Evolutionary conservation across 1,140 invertebrate species (phyloP).

Genomic region (Orchestia grillus): DNA sequence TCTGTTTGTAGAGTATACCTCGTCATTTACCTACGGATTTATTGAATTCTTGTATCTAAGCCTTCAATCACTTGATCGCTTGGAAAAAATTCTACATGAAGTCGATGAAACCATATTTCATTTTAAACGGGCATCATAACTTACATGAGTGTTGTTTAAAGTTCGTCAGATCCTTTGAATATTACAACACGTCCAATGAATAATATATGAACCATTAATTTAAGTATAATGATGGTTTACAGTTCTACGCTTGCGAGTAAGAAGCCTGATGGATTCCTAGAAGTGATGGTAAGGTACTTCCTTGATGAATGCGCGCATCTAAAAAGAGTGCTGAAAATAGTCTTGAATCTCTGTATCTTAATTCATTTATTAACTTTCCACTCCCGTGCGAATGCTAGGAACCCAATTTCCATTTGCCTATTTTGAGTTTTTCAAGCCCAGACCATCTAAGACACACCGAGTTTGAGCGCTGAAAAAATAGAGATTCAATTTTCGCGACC

Average conservation of each 20-base stretch:
- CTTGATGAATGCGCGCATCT: neutral
- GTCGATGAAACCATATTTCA: neutral
- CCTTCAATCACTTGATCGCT: neutral
- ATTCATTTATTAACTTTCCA: neutral
- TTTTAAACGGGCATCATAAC: neutral
- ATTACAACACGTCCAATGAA: neutral
- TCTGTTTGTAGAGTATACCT: no score
- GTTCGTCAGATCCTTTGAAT: neutral
- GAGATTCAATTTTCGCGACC: neutral
- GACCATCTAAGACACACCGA: neutral
- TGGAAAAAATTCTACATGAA: neutral
- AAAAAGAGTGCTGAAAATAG: neutral
- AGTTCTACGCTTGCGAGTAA: neutral
- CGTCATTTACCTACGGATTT: no score
- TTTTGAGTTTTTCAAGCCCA: neutral
- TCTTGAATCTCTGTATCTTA: neutral
- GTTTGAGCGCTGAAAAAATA: neutral
- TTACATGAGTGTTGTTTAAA: neutral
- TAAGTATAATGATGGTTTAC: neutral
- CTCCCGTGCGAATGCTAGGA: neutral
- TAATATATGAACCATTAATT: neutral
- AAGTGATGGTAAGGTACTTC: neutral
- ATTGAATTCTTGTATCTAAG: no score
- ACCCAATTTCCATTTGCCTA: neutral
- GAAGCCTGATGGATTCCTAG: no score